Conservation (phyloP, 2,113 vertebrate species). For the Taurulus bubalis region DNA sequence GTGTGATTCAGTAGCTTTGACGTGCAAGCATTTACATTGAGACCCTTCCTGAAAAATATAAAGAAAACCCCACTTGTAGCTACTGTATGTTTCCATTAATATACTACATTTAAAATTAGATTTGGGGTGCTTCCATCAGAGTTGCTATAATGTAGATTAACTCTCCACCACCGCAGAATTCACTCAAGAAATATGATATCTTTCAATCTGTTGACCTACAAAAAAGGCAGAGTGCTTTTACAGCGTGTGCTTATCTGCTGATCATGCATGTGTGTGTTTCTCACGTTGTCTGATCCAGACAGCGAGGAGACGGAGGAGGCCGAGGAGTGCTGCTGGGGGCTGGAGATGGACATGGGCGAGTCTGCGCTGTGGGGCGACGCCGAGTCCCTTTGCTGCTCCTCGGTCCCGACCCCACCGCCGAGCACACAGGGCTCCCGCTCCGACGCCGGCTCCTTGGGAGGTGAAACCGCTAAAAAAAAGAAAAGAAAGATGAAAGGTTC, state of each 20-base stretch:
- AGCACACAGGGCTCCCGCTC: slow-evolving; percentile 54
- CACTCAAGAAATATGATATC: background rate
- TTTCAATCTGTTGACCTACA: background rate
- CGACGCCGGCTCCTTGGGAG: slow-evolving; percentile 33
- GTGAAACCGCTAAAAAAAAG: slow-evolving; percentile 23
- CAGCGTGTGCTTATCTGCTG: background rate
- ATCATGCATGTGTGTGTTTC: slow-evolving; percentile 41
- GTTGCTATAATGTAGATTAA: background rate
- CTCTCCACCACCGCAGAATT: background rate
- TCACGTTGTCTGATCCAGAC: slow-evolving; percentile 96
- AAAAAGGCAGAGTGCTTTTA: background rate
- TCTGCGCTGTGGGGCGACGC: slow-evolving; percentile 87
- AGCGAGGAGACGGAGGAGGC: slow-evolving; percentile 94
- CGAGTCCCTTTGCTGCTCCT: slow-evolving; percentile 84
- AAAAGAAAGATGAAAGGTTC: background rate
- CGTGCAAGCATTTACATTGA: slow-evolving; percentile 16
- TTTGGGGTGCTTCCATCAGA: background rate
- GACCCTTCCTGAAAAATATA: background rate
- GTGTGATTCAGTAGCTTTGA: slow-evolving; percentile 24
- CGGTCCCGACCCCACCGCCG: slow-evolving; percentile 72
- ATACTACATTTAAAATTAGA: background rate
- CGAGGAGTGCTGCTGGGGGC: slow-evolving; percentile 89
- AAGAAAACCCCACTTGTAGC: background rate
- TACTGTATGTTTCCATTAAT: background rate
- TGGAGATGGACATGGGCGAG: slow-evolving; percentile 89